Base-by-base conservation (phyloP, 2,888 invertebrate genomes). In the Panzeria rudis region DNA sequence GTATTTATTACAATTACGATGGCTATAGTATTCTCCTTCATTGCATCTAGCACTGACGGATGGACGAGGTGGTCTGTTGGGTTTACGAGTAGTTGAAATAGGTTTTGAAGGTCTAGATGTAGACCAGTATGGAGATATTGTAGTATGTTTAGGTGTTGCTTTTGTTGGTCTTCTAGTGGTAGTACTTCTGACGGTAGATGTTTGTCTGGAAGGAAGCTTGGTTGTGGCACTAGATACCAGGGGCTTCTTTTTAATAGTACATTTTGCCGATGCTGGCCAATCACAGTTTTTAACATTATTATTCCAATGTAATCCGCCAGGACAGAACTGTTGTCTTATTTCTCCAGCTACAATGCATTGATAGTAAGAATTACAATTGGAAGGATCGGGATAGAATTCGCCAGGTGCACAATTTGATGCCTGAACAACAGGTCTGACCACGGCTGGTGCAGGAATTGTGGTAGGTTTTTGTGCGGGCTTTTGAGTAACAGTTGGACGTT, bases 261-360 rank as follows among this genome's bases (percentile, higher is more conserved):
- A 97, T 88, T 95, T 95, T 0, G 96, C 97, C 44, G 93, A 93
- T 59, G 93, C 93, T 0, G 97, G 97, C 97, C 97, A 97, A 90
- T 97, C 97, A 89, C 97, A 97, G 54, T 95, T 94, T 52, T 94
- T 94, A 66, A 93, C 93, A 0, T 93, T 89, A 25, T 93, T 92
- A 87, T 97, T 96, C 97, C 97, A 97, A 90, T 97, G 97, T 59
- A 97, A 92, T 4, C 97, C 97, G 0, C 96, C 95, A 0, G 97
- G 96, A 89, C 97, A 97, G 86, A 94, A 94, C 87, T 96, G 96
- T 86, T 95, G 95, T 41, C 93, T 94, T 90, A 96, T 92, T 77
- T 95, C 94, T 0, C 97, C 97, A 1, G 95, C 94, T 4, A 88
- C 86, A 29, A 96, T 94, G 89, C 97, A 97, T 87, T 96, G 94